Percentiles rank a stretch among this genome's conserved stretches.
phyloP scores from a whole-genome alignment of 2,797 vertebrate species.

The Gobionotothen gibberifrons region DNA sequence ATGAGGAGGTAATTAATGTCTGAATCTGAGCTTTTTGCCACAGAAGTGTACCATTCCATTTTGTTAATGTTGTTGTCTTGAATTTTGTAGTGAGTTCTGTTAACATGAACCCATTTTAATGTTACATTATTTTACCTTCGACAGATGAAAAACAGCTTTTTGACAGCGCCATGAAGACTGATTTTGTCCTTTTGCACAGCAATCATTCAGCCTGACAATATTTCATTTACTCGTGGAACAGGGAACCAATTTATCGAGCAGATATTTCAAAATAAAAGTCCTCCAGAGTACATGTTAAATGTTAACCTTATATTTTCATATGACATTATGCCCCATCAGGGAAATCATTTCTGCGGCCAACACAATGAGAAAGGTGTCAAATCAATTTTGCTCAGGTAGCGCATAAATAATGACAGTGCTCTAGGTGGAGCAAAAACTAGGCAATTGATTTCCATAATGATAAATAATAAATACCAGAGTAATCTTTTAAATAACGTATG shows the following conservation, averaged over 20 bases:
- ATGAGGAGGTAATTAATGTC: background rate
- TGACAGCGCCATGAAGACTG: background rate
- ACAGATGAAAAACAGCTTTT: background rate
- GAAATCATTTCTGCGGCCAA: constrained; percentile 62
- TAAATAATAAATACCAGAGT: constrained; percentile 40
- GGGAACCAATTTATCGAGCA: constrained; percentile 40
- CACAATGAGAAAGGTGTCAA: constrained; percentile 61
- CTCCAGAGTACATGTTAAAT: constrained; percentile 47
- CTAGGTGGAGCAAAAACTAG: constrained; percentile 3
- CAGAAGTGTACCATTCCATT: background rate
- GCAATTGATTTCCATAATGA: constrained; percentile 39
- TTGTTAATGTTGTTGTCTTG: background rate
- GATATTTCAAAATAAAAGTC: constrained; percentile 57
- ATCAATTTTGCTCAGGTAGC: constrained; percentile 51
- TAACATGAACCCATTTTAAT: background rate
- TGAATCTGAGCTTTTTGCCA: background rate
- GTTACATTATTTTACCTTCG: background rate
- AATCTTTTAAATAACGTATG: constrained; percentile 36
- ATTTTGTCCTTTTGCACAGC: constrained; percentile 20
- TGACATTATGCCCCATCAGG: constrained; percentile 62
- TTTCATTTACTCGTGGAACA: constrained; percentile 34
- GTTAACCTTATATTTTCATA: constrained; percentile 63
- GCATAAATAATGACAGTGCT: constrained; percentile 57
- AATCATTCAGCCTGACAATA: constrained; percentile 31
- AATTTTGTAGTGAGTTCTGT: background rate